Evolutionary conservation across 2,113 vertebrate species (phyloP).

Genomic region (Phoenicopterus ruber): DNA sequence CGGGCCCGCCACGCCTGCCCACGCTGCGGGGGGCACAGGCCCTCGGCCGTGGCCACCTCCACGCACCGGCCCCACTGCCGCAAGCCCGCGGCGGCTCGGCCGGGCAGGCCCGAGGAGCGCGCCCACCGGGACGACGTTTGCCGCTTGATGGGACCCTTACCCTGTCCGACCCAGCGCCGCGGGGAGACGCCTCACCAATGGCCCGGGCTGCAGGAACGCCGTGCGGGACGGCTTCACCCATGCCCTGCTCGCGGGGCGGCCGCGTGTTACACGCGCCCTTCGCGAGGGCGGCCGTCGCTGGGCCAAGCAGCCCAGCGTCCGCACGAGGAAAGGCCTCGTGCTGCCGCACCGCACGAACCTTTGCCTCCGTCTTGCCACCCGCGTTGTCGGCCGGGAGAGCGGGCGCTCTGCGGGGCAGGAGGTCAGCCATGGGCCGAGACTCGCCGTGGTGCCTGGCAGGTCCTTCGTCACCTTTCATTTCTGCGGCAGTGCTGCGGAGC

Average conservation of each 20-base stretch:
- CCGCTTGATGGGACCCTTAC: neutral
- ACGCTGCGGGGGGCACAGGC: accelerated
- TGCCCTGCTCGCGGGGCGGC: too few relatives aligned
- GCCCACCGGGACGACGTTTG: accelerated
- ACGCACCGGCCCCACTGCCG: neutral
- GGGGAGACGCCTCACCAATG: too few relatives aligned
- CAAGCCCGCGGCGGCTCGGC: neutral
- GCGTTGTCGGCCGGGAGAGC: neutral
- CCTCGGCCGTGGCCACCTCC: too few relatives aligned
- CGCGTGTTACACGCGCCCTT: neutral
- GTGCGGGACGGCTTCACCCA: too few relatives aligned
- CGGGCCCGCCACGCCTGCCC: neutral
- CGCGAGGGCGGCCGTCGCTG: neutral
- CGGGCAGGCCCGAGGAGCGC: neutral
- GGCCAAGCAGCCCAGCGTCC: accelerated
- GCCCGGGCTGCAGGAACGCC: too few relatives aligned
- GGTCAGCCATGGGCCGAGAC: neutral
- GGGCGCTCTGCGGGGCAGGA: neutral
- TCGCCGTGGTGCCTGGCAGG: neutral
- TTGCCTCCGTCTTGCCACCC: neutral
- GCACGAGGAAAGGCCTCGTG: neutral
- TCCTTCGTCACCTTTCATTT: neutral
- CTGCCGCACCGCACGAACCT: neutral
- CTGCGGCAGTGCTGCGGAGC: accelerated
- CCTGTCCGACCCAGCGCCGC: neutral